phyloP scores from a whole-genome alignment of 2,113 vertebrate genomes.

The Heptranchias perlo region DNA sequence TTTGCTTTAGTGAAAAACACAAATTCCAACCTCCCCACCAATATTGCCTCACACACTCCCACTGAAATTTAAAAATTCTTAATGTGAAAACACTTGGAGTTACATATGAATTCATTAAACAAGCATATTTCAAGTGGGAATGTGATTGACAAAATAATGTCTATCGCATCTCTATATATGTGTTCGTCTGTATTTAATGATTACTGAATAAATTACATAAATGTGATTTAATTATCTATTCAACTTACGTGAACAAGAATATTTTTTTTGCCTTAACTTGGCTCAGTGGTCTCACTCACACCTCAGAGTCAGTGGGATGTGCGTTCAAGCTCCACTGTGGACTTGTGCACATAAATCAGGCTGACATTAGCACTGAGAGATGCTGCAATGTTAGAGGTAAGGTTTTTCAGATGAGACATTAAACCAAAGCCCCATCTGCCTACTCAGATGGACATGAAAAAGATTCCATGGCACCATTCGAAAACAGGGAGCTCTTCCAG shows the following conservation, averaged over 20 bases:
- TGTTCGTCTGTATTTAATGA: neutral
- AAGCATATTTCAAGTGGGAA: neutral
- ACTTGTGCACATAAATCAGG: neutral
- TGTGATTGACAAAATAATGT: neutral
- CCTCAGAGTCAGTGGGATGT: neutral
- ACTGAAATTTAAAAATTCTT: neutral
- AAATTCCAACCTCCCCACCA: neutral
- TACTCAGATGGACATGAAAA: no score
- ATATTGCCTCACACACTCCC: neutral
- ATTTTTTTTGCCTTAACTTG: neutral
- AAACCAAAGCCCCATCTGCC: no score
- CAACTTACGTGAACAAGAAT: neutral
- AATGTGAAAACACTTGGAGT: neutral
- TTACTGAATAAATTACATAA: neutral
- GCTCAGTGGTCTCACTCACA: neutral
- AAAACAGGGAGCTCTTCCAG: no score
- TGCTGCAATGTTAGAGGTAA: neutral
- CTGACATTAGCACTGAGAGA: no score
- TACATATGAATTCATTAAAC: neutral
- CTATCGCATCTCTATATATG: neutral
- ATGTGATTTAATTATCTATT: slow-evolving; percentile 1
- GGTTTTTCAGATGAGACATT: neutral
- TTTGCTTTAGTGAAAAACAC: neutral
- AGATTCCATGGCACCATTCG: no score
- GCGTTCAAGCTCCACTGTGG: neutral